Conservation (phyloP, 2,113 vertebrate genomes). For the Oreocharis arfaki region DNA sequence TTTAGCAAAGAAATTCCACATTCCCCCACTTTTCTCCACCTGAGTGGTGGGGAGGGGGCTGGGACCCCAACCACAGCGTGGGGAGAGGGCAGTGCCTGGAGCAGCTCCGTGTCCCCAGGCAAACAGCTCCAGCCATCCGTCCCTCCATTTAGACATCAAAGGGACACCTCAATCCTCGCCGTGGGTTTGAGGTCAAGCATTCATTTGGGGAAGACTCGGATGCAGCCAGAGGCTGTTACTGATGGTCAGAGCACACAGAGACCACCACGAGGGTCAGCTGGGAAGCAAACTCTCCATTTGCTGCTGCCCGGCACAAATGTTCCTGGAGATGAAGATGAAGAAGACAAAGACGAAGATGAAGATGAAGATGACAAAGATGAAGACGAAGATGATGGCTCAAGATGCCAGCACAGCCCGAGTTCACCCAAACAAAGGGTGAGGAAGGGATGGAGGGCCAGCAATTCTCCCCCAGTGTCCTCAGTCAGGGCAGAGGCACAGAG, state of each 20-base stretch:
- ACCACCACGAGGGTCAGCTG: fast-evolving
- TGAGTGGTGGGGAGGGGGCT: neutral
- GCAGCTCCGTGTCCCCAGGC: neutral
- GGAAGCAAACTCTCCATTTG: neutral
- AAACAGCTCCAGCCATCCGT: neutral
- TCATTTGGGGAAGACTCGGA: neutral
- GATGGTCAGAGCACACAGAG: neutral
- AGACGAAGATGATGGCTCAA: neutral
- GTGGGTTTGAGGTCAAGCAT: neutral
- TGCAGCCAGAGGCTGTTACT: neutral
- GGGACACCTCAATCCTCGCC: neutral
- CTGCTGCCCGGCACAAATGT: fast-evolving
- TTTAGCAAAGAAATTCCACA: neutral
- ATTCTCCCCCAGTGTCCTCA: neutral
- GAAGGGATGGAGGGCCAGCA: neutral
- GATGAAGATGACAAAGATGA: neutral
- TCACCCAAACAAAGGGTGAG: neutral
- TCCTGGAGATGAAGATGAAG: neutral
- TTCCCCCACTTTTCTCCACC: neutral
- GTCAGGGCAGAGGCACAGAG: fast-evolving
- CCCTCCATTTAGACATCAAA: neutral
- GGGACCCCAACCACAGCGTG: fast-evolving
- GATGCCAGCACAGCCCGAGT: neutral
- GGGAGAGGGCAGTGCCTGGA: neutral
- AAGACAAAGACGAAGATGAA: neutral